phyloP scores from a whole-genome alignment of 2,797 vertebrate species.

The Vespertilio murinus region DNA sequence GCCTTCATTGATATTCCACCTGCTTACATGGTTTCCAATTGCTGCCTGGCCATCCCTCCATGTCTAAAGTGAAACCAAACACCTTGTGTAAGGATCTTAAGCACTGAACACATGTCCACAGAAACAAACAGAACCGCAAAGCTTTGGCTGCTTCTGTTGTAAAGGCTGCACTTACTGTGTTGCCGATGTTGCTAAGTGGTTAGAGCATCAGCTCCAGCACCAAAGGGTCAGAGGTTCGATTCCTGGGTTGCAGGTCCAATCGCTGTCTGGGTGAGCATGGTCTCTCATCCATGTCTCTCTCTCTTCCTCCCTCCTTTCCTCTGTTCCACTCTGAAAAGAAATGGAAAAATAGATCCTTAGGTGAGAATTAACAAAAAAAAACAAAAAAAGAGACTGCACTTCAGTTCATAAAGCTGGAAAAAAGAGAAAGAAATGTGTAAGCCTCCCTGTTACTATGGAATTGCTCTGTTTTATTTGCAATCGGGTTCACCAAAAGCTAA shows the following conservation, averaged over 20 bases:
- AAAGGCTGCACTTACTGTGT: neutral
- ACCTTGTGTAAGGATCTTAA: neutral
- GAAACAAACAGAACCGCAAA: constrained; percentile 27
- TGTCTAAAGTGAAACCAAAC: neutral
- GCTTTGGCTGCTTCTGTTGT: constrained; percentile 6
- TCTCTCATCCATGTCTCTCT: too few species aligned
- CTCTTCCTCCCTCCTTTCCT: too few species aligned
- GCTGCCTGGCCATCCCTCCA: neutral
- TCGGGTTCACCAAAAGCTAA: constrained; percentile 75
- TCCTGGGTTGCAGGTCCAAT: too few species aligned
- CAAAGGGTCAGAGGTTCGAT: too few species aligned
- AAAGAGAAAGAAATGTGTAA: constrained; percentile 32
- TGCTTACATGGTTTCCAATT: neutral
- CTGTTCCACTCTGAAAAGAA: too few species aligned
- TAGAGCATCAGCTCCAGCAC: too few species aligned
- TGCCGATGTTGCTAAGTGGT: too few species aligned
- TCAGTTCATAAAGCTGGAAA: constrained; percentile 7
- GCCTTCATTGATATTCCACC: neutral
- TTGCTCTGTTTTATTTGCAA: constrained; percentile 76
- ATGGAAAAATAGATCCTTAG: too few species aligned
- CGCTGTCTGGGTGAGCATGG: too few species aligned
- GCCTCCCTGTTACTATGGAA: constrained; percentile 61
- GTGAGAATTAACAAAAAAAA: too few species aligned
- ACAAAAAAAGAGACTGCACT: neutral
- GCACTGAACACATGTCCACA: neutral